phyloP scores from a whole-genome alignment of 2,113 vertebrate genomes.

The Puntigrus tetrazona region DNA sequence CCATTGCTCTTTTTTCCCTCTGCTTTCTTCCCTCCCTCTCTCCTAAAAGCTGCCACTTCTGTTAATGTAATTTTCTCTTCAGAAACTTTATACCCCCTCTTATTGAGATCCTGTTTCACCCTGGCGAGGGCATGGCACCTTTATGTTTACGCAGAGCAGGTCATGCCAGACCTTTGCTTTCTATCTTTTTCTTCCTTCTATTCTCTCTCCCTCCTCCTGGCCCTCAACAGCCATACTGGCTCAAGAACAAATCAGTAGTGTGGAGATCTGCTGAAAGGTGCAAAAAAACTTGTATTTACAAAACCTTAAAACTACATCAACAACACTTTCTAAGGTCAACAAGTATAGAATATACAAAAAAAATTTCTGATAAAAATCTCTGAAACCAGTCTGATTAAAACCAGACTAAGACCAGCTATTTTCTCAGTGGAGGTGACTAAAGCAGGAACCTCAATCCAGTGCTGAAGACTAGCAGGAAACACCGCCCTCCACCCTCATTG shows the following conservation, averaged over 20 bases:
- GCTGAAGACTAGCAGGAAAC: slow-evolving; percentile 27
- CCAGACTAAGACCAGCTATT: not conserved
- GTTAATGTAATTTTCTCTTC: slow-evolving; percentile 58
- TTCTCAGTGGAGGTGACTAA: not conserved
- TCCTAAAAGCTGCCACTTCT: slow-evolving; percentile 45
- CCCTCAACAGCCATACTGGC: not conserved
- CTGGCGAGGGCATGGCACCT: slow-evolving; percentile 29
- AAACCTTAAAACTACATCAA: slow-evolving; percentile 1
- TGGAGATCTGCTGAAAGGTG: not conserved
- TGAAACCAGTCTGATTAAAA: not conserved
- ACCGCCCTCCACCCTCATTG: not conserved
- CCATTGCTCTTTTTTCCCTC: slow-evolving; percentile 4
- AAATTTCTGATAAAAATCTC: not conserved
- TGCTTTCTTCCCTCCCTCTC: slow-evolving; percentile 30
- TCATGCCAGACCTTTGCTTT: not conserved
- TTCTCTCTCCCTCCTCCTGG: not conserved
- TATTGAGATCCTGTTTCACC: slow-evolving; percentile 54
- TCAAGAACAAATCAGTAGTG: slow-evolving; percentile 17
- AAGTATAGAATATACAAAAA: not conserved
- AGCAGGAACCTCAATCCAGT: slow-evolving; percentile 9
- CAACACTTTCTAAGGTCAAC: not conserved
- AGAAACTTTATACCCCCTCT: slow-evolving; percentile 57
- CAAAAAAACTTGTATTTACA: slow-evolving; percentile 6
- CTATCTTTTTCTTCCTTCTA: slow-evolving; percentile 16
- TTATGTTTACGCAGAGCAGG: slow-evolving; percentile 52